Evolutionary conservation across 2,888 invertebrate genomes (phyloP).

Genomic region (Lasioglossum pauxillum): DNA sequence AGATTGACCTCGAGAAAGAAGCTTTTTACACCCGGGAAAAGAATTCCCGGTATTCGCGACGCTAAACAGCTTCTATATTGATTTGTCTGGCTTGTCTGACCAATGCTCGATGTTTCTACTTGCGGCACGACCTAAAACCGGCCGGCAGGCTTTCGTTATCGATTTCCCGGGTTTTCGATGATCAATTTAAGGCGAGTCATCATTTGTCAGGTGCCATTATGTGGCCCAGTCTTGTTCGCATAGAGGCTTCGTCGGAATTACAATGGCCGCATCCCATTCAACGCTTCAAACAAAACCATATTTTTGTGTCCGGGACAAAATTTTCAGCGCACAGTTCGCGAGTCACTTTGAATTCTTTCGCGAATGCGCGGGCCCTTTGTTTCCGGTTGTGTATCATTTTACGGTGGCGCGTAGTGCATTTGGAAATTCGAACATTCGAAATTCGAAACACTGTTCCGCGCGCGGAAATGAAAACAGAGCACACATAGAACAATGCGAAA

Average conservation of each 20-base stretch:
- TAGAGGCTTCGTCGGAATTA: not conserved
- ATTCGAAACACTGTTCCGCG: not conserved
- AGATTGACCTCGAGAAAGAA: not conserved
- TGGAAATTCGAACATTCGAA: not conserved
- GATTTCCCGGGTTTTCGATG: not conserved
- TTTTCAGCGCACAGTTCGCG: not conserved
- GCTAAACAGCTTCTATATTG: not conserved
- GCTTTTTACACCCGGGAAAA: not conserved
- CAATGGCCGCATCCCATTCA: not conserved
- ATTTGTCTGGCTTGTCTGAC: not conserved
- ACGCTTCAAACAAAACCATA: not conserved
- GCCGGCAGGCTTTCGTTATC: not conserved
- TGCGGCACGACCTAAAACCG: not conserved
- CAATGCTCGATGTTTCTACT: not conserved
- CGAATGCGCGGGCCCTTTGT: not conserved
- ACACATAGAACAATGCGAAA: not conserved
- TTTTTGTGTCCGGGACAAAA: not conserved
- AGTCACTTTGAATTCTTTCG: not conserved
- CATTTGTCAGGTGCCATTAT: slow-evolving; percentile 2
- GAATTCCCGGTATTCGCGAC: not conserved
- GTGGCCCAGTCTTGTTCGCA: not conserved
- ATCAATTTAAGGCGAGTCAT: not conserved
- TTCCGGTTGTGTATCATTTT: not conserved
- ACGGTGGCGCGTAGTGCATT: not conserved
- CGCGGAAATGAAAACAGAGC: not conserved